phyloP scores from a whole-genome alignment of 2,888 invertebrate species.

The Imbricaverruca yamaguchii region DNA sequence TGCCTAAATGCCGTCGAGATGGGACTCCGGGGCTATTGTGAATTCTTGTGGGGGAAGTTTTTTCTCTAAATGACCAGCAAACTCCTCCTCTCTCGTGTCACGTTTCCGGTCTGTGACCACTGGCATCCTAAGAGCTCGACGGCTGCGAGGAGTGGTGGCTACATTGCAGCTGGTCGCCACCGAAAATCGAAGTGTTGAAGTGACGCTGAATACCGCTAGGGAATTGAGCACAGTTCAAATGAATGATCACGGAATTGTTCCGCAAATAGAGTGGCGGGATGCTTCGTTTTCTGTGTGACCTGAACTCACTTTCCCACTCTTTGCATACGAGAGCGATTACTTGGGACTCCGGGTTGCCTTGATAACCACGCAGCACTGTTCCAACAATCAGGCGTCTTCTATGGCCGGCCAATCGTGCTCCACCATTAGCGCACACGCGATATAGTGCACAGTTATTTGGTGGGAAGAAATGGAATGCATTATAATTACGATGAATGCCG shows the following conservation, averaged over 20 bases:
- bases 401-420: neutral
- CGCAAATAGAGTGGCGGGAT: neutral
- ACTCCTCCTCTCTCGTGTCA: neutral
- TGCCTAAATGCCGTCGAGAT: neutral
- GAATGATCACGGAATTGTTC: neutral
- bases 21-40: neutral
- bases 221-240: no score
- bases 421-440: neutral
- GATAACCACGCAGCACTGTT: neutral
- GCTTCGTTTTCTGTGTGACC: neutral
- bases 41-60: neutral
- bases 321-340: neutral
- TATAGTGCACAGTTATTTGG: neutral
- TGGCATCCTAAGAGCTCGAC: neutral
- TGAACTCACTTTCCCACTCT: neutral
- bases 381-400: neutral
- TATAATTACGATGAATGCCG: neutral
- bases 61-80: neutral
- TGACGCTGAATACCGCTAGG: no score
- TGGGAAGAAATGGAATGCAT: neutral
- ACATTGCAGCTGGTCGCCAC: no score
- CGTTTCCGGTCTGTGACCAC: neutral
- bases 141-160: no score
- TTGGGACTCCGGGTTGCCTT: neutral
- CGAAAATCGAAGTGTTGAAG: no score